Evolutionary conservation across 1,140 invertebrate species (phyloP).

Genomic region (Drosophila dunni): DNA sequence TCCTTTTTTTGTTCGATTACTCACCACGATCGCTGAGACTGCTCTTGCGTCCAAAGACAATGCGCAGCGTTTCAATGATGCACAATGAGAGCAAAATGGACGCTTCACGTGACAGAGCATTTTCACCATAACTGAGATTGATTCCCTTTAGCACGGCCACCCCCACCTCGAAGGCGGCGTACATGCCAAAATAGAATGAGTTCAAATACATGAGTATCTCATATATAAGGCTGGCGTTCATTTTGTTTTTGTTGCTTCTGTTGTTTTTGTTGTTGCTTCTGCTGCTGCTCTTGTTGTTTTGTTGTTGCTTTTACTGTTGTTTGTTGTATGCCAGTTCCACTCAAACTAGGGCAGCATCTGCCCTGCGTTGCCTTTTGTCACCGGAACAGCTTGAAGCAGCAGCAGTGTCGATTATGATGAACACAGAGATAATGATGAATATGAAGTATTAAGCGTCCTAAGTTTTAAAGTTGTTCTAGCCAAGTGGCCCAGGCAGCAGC

Average conservation of each 20-base stretch:
- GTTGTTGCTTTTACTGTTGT: constrained; percentile 22
- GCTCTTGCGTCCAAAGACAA: constrained; percentile 92
- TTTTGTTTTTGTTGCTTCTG: constrained; percentile 40
- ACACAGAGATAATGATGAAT: background rate
- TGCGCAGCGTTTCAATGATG: constrained; percentile 91
- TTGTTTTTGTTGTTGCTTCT: constrained; percentile 25
- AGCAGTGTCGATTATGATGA: constrained; percentile 10
- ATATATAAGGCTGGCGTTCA: constrained; percentile 90
- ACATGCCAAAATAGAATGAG: constrained; percentile 94
- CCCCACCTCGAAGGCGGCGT: constrained; percentile 90
- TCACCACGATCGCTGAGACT: constrained; percentile 93
- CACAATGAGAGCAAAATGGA: constrained; percentile 91
- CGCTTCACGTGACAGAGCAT: constrained; percentile 90
- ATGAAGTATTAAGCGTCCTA: constrained; percentile 18
- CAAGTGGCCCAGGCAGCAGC: constrained; percentile 57
- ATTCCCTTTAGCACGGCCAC: constrained; percentile 91
- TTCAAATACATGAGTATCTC: constrained; percentile 93
- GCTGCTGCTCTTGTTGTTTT: constrained; percentile 30
- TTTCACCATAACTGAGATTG: constrained; percentile 90
- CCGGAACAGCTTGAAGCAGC: constrained; percentile 70
- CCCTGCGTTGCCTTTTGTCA: constrained; percentile 56
- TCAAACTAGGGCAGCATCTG: constrained; percentile 38
- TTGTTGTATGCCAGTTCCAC: constrained; percentile 9
- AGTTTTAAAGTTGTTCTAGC: constrained; percentile 38
- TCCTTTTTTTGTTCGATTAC: constrained; percentile 49